Percentiles rank a stretch among this genome's conserved stretches.
These are phyloP conservation scores for Caenorhabditis tropicalis DNA, from an alignment of 1,140 invertebrate species.

Conservation along the genomic window DNA sequence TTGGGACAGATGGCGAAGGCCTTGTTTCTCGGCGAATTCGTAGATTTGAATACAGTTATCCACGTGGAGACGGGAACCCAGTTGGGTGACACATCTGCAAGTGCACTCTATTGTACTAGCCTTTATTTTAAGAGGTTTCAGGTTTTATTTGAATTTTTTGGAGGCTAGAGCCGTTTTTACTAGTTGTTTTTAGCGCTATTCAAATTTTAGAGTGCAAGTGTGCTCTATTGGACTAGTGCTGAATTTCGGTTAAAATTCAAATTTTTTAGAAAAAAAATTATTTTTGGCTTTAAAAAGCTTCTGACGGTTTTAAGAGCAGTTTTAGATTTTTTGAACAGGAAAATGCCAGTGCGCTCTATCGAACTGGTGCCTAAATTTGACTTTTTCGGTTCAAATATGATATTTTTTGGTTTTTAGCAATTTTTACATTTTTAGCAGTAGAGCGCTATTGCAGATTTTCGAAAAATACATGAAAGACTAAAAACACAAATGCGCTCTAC, in stretches of 20 bases:
- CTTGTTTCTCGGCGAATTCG: constrained; percentile 87
- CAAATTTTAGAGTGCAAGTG: neutral
- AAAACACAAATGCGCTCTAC: too few relatives aligned
- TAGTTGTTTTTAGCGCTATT: neutral
- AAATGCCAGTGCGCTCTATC: neutral
- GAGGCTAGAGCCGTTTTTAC: neutral
- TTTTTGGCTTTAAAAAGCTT: neutral
- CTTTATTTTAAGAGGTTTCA: neutral
- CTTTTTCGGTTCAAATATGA: too few relatives aligned
- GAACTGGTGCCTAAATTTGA: neutral
- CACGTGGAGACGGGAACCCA: constrained; percentile 85
- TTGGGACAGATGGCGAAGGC: constrained; percentile 78
- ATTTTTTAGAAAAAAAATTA: neutral
- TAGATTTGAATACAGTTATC: constrained; percentile 88
- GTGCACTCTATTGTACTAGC: neutral
- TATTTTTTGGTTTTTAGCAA: too few relatives aligned
- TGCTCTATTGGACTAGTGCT: neutral
- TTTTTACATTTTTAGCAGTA: too few relatives aligned
- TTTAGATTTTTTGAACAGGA: neutral
- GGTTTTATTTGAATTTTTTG: neutral
- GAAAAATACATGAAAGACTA: too few relatives aligned
- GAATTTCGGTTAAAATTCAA: too few relatives aligned
- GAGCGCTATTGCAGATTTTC: too few relatives aligned
- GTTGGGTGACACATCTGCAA: constrained; percentile 84
- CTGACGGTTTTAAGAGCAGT: neutral